Evolutionary conservation across 2,113 vertebrate species (phyloP).

Genomic region (Enhydra lutris): DNA sequence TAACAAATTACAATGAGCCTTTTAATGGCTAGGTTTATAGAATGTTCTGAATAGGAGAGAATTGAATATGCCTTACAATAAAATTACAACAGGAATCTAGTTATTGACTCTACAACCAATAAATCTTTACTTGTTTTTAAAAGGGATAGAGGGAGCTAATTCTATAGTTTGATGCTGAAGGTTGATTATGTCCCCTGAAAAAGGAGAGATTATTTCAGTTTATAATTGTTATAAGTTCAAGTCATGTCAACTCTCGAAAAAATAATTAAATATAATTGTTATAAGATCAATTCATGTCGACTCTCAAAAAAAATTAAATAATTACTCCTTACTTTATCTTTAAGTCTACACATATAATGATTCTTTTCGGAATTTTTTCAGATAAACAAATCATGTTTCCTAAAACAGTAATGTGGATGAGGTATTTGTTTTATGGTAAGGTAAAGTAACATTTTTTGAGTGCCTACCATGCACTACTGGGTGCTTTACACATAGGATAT

Average conservation of each 20-base stretch:
- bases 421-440: slow-evolving; percentile 21
- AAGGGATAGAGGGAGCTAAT: background rate
- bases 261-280: background rate
- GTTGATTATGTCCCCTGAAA: background rate
- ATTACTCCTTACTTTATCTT: slow-evolving; percentile 19
- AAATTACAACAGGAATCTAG: background rate
- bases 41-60: background rate
- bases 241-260: background rate
- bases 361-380: slow-evolving; percentile 27
- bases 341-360: background rate
- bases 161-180: background rate
- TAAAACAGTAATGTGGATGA: slow-evolving; percentile 20
- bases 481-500: background rate
- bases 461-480: background rate
- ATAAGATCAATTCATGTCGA: background rate
- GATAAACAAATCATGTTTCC: background rate
- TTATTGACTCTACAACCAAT: background rate
- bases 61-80: background rate
- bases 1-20: background rate
- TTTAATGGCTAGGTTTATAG: background rate
- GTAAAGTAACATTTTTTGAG: slow-evolving; percentile 21
- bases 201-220: background rate
- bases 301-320: slow-evolving; percentile 28
- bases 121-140: background rate
- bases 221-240: background rate